Evolutionary conservation across 1,140 invertebrate genomes (phyloP).

Genomic region (Drosophila varians): DNA sequence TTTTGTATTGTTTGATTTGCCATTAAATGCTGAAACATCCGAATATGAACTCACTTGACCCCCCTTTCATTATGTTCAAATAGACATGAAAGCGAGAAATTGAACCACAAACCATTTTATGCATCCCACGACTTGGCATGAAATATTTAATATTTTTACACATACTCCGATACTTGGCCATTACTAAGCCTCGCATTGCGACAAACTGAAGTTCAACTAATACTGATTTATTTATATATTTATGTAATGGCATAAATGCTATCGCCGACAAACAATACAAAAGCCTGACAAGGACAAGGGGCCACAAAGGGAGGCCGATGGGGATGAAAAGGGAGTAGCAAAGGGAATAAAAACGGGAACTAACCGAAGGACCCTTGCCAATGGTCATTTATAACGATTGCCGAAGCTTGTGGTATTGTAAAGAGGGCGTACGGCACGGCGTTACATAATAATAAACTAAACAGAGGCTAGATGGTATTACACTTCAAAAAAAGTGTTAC

Average conservation of each 20-base stretch:
- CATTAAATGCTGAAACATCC: too few species aligned
- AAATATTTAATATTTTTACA: constrained; percentile 60
- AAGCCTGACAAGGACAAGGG: constrained; percentile 55
- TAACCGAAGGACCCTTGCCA: constrained; percentile 36
- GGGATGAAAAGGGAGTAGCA: not conserved
- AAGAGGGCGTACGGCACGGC: constrained; percentile 27
- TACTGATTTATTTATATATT: constrained; percentile 81
- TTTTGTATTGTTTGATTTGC: too few species aligned
- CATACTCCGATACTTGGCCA: constrained; percentile 5
- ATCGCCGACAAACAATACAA: constrained; percentile 67
- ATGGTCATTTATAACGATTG: constrained; percentile 79
- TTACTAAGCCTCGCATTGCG: constrained; percentile 29
- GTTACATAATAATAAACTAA: constrained; percentile 74
- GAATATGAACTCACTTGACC: constrained; percentile 5
- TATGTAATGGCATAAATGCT: constrained; percentile 78
- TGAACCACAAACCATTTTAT: constrained; percentile 37
- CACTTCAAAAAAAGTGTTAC: not conserved
- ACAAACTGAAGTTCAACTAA: constrained; percentile 61
- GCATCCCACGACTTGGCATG: constrained; percentile 18
- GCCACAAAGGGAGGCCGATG: constrained; percentile 2
- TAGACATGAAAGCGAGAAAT: too few species aligned
- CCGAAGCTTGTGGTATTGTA: constrained; percentile 20
- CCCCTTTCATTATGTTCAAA: constrained; percentile 18
- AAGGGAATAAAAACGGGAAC: constrained; percentile 31
- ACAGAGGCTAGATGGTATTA: constrained; percentile 14